Conservation (phyloP, 2,888 invertebrate genomes). For the Nipponacmea schrenckii region DNA sequence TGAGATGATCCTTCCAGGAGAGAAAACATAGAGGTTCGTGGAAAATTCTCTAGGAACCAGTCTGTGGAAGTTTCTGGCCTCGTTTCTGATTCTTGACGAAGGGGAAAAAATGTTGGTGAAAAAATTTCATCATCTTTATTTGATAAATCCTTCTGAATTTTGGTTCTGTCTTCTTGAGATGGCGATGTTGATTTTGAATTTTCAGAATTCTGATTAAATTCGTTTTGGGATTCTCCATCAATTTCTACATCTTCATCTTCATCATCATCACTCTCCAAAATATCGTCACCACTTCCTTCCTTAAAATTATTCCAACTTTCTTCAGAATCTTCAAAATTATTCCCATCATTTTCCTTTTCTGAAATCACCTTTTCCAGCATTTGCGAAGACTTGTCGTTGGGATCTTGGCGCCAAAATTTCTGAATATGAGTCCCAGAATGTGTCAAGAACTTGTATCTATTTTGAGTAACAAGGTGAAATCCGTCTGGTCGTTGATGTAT, state of each 20-base stretch:
- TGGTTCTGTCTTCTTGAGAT: background rate
- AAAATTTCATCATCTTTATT: constrained; percentile 5
- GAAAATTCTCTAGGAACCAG: constrained; percentile 1
- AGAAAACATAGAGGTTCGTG: background rate
- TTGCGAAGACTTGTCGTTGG: no score
- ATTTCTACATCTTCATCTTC: background rate
- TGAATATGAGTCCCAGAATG: background rate
- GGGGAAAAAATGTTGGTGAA: background rate
- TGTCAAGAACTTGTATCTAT: background rate
- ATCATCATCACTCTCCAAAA: constrained; percentile 1
- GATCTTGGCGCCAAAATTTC: background rate
- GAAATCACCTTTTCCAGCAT: background rate
- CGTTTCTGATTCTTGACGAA: background rate
- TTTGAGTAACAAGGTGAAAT: background rate
- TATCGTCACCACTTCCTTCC: constrained; percentile 10
- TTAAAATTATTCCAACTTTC: constrained; percentile 1
- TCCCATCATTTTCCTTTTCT: background rate
- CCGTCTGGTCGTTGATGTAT: background rate
- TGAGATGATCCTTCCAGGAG: background rate
- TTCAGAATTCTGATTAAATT: background rate
- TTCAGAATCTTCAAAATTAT: background rate
- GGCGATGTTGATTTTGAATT: background rate
- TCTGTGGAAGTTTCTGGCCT: background rate
- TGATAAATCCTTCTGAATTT: background rate
- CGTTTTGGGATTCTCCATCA: background rate